phyloP scores from a whole-genome alignment of 1,140 invertebrate species.

The Ganaspis sp. region DNA sequence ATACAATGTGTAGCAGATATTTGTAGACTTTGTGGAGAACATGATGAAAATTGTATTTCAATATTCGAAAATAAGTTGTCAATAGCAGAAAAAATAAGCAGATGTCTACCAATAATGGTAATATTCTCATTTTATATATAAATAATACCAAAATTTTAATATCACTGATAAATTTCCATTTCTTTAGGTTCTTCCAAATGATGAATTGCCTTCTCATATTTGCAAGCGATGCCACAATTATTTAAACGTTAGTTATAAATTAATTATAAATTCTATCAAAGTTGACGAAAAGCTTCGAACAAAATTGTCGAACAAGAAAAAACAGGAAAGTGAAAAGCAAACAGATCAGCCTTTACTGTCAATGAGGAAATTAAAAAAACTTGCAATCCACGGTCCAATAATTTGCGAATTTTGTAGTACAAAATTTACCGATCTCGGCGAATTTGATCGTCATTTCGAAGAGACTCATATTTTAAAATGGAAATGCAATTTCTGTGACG shows the following conservation, averaged over 20 bases:
- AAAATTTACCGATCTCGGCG: constrained; percentile 50
- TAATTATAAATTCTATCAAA: constrained; percentile 54
- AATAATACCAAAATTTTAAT: neutral
- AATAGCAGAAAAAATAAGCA: constrained; percentile 48
- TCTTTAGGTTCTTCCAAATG: constrained; percentile 53
- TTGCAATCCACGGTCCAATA: constrained; percentile 45
- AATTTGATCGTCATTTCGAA: constrained; percentile 56
- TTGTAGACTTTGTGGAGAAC: constrained; percentile 39
- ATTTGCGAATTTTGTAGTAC: constrained; percentile 55
- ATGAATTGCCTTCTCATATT: constrained; percentile 59
- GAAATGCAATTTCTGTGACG: constrained; percentile 49
- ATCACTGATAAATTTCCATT: constrained; percentile 14
- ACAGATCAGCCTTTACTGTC: neutral
- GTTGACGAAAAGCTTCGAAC: constrained; percentile 51
- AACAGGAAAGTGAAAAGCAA: neutral
- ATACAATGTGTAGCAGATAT: neutral
- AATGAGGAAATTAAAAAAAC: constrained; percentile 39
- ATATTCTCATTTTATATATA: constrained; percentile 20
- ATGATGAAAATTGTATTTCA: neutral
- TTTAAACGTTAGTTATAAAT: constrained; percentile 62
- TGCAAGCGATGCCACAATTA: constrained; percentile 60
- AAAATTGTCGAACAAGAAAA: constrained; percentile 37
- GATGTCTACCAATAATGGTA: constrained; percentile 50
- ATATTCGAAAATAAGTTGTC: constrained; percentile 41
- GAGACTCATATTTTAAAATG: constrained; percentile 44